A percentile compares a stretch with the other conserved stretches of the same genome.
Evolutionary conservation across 2,113 vertebrate genomes (phyloP).

Genomic region (Oplegnathus fasciatus): DNA sequence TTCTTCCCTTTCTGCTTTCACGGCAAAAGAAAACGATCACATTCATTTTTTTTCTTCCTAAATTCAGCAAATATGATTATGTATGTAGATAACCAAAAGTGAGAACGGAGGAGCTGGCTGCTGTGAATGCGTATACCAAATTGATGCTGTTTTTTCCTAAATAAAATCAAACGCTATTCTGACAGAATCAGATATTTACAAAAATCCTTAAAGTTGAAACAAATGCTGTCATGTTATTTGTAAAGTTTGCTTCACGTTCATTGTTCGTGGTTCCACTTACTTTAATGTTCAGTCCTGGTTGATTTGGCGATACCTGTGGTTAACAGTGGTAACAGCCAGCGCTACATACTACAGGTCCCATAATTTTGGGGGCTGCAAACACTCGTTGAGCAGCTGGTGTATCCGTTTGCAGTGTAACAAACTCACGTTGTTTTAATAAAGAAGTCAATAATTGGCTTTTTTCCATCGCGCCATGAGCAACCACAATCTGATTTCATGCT

Average conservation of each 20-base stretch:
- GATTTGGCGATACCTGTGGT: background rate
- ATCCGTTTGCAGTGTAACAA: constrained; percentile 34
- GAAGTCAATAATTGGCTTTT: constrained; percentile 14
- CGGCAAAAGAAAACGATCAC: constrained; percentile 13
- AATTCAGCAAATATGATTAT: constrained; percentile 3
- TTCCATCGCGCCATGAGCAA: constrained; percentile 5
- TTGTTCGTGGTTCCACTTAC: background rate
- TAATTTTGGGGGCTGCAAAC: background rate
- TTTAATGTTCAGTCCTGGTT: background rate
- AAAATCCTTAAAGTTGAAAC: background rate
- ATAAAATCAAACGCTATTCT: background rate
- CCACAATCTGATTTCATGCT: constrained; percentile 18
- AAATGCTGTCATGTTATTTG: background rate
- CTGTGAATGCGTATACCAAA: background rate
- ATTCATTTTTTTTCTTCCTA: constrained; percentile 9
- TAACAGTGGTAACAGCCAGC: background rate
- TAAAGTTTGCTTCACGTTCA: background rate
- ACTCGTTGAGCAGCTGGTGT: background rate
- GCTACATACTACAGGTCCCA: background rate
- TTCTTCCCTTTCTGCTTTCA: constrained; percentile 17
- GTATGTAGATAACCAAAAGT: background rate
- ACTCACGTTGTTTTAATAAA: constrained; percentile 31
- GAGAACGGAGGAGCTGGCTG: background rate
- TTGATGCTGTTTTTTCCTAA: background rate
- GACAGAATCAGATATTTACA: background rate